Conservation (phyloP, 2,888 invertebrate species). For the Tachina grossa region DNA sequence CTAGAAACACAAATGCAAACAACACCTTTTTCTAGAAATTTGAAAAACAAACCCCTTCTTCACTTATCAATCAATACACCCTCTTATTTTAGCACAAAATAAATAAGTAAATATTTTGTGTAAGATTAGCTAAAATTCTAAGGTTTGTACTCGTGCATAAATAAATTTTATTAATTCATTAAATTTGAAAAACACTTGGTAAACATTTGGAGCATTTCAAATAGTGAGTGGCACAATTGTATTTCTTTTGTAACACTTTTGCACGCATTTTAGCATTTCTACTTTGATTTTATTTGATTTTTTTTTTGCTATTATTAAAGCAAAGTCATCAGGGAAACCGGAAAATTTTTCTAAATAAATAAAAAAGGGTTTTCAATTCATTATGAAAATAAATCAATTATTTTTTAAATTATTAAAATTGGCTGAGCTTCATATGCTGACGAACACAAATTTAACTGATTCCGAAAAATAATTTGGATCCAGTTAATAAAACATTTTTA, state of each 20-base stretch:
- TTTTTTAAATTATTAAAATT: no score
- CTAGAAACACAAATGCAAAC: background rate
- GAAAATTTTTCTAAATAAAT: no score
- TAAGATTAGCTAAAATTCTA: conserved; percentile 23
- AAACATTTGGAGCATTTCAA: background rate
- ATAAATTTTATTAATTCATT: background rate
- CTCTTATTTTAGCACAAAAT: conserved; percentile 16
- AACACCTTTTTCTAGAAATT: conserved; percentile 26
- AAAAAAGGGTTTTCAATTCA: no score
- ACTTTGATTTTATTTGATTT: conserved; percentile 50
- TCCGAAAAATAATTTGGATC: no score
- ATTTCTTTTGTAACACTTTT: background rate
- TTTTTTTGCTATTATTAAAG: conserved; percentile 38
- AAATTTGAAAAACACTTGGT: background rate
- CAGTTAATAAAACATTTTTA: no score
- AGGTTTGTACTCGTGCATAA: background rate
- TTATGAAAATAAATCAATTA: no score
- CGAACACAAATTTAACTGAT: no score
- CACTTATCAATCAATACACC: conserved; percentile 32
- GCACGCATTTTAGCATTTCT: background rate
- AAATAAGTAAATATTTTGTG: conserved; percentile 21
- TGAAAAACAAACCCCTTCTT: conserved; percentile 9
- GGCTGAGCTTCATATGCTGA: no score
- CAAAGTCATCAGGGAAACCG: no score
- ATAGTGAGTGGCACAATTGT: background rate